phyloP scores from a whole-genome alignment of 2,888 invertebrate genomes.

The Drosophila picticornis region DNA sequence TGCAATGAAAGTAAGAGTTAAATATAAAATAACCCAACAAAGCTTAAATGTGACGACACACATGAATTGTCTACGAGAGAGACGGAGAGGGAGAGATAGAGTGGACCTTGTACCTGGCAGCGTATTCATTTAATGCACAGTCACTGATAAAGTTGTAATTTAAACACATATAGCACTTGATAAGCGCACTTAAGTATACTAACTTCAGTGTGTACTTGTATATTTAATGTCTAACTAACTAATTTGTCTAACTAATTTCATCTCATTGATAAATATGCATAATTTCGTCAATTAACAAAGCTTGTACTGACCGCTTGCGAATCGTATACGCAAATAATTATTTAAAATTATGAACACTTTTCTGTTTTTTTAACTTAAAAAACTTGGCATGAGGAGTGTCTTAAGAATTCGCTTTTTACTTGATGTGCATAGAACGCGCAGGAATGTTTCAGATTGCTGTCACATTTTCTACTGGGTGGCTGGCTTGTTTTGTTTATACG shows the following conservation, averaged over 20 bases:
- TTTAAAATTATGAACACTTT: not conserved
- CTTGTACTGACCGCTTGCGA: not conserved
- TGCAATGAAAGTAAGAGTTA: not conserved
- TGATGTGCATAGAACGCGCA: not conserved
- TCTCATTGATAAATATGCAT: not conserved
- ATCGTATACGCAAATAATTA: not conserved
- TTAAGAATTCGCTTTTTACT: not conserved
- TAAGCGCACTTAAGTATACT: not conserved
- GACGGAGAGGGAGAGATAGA: not conserved
- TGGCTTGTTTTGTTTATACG: conserved; percentile 37
- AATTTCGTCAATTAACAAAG: not conserved
- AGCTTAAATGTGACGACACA: conserved; percentile 21
- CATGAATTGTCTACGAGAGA: not conserved
- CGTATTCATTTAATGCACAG: not conserved
- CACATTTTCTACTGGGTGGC: conserved; percentile 40
- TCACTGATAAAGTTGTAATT: not conserved
- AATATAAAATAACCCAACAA: too few species aligned
- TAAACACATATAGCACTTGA: not conserved
- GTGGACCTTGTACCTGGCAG: conserved; percentile 13
- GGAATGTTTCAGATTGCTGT: not conserved
- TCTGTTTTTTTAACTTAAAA: not conserved
- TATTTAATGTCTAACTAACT: not conserved
- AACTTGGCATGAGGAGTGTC: not conserved
- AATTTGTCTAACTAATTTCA: not conserved
- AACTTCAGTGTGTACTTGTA: too few species aligned